phyloP scores from a whole-genome alignment of 2,113 vertebrate genomes.

The Pygoscelis adeliae region DNA sequence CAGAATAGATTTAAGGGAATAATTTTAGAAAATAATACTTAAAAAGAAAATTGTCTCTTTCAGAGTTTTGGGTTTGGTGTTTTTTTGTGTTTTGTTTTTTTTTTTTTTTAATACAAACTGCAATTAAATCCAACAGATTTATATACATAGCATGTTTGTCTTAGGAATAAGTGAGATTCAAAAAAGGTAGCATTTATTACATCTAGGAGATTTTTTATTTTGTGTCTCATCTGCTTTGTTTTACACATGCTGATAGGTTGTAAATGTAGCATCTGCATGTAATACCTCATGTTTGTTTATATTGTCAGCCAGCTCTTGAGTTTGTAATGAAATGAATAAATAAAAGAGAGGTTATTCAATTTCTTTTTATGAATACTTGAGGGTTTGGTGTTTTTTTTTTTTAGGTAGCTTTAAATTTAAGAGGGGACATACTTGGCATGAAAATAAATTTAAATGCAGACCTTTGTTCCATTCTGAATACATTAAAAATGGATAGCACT shows the following conservation, averaged over 20 bases:
- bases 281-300: not conserved
- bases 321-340: conserved; percentile 12
- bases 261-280: conserved; percentile 36
- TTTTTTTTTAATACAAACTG: not conserved
- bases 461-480: conserved; percentile 35
- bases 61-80: rapidly evolving
- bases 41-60: not conserved
- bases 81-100: not conserved
- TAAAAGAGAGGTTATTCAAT: not conserved
- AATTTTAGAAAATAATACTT: not conserved
- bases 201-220: not conserved
- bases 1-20: not conserved
- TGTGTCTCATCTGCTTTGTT: conserved; percentile 6
- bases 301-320: not conserved
- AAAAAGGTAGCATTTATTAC: not conserved
- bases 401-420: not conserved
- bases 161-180: not conserved
- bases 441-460: not conserved
- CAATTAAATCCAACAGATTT: not conserved
- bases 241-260: not conserved
- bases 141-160: not conserved
- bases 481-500: conserved; percentile 42
- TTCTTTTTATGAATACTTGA: not conserved
- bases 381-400: not conserved
- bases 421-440: not conserved